These are phyloP conservation scores for Hydrolagus colliei DNA, from an alignment of 2,797 vertebrate species.

Conservation along the genomic window DNA sequence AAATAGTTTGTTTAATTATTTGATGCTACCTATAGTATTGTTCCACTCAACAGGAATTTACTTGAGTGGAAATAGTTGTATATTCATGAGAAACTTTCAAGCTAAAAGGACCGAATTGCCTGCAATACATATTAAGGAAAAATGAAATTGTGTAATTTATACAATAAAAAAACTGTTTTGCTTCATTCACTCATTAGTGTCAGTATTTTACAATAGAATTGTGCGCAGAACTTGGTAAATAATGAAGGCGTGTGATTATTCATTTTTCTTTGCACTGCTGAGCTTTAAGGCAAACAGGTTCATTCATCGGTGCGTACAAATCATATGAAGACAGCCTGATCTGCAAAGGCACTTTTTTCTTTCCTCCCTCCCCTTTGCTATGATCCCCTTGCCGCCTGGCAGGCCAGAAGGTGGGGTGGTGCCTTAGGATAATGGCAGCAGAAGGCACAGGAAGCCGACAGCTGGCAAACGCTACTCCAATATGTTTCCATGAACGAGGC, in stretches of 20 bases:
- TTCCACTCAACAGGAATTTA: neutral
- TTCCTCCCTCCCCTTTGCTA: slow-evolving; percentile 38
- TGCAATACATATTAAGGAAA: neutral
- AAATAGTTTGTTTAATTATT: neutral
- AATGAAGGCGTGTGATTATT: slow-evolving; percentile 12
- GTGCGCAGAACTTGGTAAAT: slow-evolving; percentile 4
- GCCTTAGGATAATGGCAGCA: slow-evolving; percentile 94
- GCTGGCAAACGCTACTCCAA: slow-evolving; percentile 97
- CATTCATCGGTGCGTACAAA: slow-evolving; percentile 26
- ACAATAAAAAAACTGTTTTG: neutral
- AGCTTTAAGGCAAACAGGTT: slow-evolving; percentile 31
- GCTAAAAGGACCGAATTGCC: neutral
- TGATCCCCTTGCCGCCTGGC: slow-evolving; percentile 70
- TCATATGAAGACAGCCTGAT: slow-evolving; percentile 48
- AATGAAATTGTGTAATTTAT: neutral
- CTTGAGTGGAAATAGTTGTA: neutral
- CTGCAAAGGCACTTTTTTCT: slow-evolving; percentile 61
- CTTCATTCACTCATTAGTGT: slow-evolving; percentile 23
- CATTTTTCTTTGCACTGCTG: neutral
- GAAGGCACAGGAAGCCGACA: slow-evolving; percentile 95
- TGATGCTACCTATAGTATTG: neutral
- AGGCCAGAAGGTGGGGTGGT: slow-evolving; percentile 94
- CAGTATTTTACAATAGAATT: slow-evolving; percentile 16
- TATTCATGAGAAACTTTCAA: neutral
- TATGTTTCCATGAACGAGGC: slow-evolving; percentile 98